Evolutionary conservation across 2,888 invertebrate genomes (phyloP), one percentile per base, ranked within the genome.

Genomic region (Pheosia tremula): DNA sequence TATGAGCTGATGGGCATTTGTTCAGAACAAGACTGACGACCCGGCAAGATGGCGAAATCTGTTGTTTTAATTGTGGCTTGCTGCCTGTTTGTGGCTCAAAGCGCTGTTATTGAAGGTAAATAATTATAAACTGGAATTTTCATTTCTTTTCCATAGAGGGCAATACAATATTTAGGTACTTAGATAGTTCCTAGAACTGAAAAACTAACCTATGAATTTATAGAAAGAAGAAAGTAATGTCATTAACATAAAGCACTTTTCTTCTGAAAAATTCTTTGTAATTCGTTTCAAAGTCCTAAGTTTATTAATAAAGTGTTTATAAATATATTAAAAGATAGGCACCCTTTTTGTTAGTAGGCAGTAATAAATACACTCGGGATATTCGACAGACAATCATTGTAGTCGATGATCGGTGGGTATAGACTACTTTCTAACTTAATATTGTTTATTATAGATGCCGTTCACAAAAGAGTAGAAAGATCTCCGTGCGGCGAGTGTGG

Each of bases 11-110:
- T 50, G 59, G 49, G 59, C 56, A 62, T 64, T 53, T 37, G 24
- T 56, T 80, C 83, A 88, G 77, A 86, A 71, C 74, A 60, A 69
- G 62, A 68, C 67, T 59, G 76, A 67, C 64, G 68, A 59, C 79
- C 84, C 80, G 69, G 66, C 63, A 77, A 76, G 74, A 74, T 71
- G 66, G 72, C 38, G 55, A 74, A 64, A 63, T 58, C 52, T 56
- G 8, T 36, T 24, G 49, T 77, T 58, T 56, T 83, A 9, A 39
- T 84, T 47, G 72, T 83, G 24, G 73, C 77, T 58, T 56, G 85
- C 3, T 71, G 74, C 53, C 71, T 79, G 3, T 56, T 81, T 7
- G 68, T 72, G 50, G 78, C 73, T 56, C 80, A 85, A 47, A 67
- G 80, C 62, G 84, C 83, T 61, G 74, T 81, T 10, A 65, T 82